Evolutionary conservation across 1,140 invertebrate species (phyloP).

Genomic region (silkworm (Bombyx mori)): DNA sequence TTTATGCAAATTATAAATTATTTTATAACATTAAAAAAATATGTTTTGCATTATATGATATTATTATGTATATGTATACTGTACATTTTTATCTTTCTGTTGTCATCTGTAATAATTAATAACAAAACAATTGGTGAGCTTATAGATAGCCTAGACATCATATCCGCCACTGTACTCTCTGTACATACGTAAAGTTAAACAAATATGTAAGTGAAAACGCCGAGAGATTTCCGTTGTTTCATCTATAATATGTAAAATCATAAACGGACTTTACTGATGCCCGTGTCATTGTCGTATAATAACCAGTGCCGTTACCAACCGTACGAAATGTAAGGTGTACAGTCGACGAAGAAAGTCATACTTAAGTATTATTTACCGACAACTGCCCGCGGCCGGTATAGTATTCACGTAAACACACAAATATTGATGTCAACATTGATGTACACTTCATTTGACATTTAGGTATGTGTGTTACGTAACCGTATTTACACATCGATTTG

Average conservation of each 20-base stretch:
- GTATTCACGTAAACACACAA: conserved; percentile 40
- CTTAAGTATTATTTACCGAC: conserved; percentile 42
- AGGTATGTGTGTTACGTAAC: too few species aligned
- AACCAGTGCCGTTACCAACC: conserved; percentile 49
- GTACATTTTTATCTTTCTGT: too few species aligned
- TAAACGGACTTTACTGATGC: conserved; percentile 10
- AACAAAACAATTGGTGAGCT: too few species aligned
- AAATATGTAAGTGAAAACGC: background rate
- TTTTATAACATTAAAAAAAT: too few species aligned
- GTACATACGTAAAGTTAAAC: background rate
- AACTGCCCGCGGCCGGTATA: conserved; percentile 33
- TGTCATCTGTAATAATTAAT: too few species aligned
- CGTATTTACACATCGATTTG: too few species aligned
- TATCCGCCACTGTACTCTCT: too few species aligned
- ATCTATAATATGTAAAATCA: conserved; percentile 6
- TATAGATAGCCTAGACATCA: too few species aligned
- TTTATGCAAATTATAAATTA: too few species aligned
- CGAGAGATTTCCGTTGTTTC: conserved; percentile 3
- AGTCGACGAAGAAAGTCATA: conserved; percentile 24
- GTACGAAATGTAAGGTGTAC: conserved; percentile 46
- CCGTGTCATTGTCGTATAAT: conserved; percentile 36
- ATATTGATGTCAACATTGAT: conserved; percentile 13
- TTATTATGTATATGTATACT: too few species aligned
- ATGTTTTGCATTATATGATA: too few species aligned
- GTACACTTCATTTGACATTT: background rate